Conservation (phyloP, 30 jellyfish, hydroid and myxozoan genomes). For the Aurelia coerulea region DNA sequence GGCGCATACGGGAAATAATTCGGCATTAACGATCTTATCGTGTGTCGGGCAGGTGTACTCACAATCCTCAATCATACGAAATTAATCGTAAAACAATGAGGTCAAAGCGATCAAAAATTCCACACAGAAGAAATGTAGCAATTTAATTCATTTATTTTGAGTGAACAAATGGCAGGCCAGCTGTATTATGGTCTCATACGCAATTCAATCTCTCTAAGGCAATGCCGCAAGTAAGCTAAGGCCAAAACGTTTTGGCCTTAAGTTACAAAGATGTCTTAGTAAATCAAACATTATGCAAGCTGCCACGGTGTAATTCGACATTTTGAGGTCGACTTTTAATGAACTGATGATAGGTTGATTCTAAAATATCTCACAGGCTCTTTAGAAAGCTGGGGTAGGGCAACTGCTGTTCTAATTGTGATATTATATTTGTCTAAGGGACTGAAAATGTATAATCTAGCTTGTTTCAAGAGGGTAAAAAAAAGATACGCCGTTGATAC, state of each 20-base stretch:
- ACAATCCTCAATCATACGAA: slow-evolving; percentile 52
- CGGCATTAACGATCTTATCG: slow-evolving; percentile 48
- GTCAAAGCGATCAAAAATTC: slow-evolving; percentile 46
- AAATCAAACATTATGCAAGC: no score
- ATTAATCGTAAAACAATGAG: slow-evolving; percentile 54
- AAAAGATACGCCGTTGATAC: no score
- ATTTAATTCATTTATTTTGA: slow-evolving; percentile 50
- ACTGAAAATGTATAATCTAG: no score
- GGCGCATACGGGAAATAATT: slow-evolving; percentile 50
- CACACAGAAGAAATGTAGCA: slow-evolving; percentile 58
- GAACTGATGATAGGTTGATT: no score
- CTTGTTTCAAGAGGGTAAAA: no score
- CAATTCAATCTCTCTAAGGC: slow-evolving; percentile 33
- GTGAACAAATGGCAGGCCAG: slow-evolving; percentile 59
- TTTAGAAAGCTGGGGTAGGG: no score
- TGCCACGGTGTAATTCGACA: no score
- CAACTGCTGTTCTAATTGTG: no score
- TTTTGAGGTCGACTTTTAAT: no score
- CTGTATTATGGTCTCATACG: slow-evolving; percentile 45
- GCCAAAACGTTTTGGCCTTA: not conserved
- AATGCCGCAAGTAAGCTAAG: slow-evolving; percentile 61
- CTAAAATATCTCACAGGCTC: no score
- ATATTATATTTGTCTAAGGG: no score
- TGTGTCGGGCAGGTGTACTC: slow-evolving; percentile 62
- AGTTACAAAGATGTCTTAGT: not conserved